Evolutionary conservation across 2,888 invertebrate species (phyloP).

Genomic region (Orthosia cruda): DNA sequence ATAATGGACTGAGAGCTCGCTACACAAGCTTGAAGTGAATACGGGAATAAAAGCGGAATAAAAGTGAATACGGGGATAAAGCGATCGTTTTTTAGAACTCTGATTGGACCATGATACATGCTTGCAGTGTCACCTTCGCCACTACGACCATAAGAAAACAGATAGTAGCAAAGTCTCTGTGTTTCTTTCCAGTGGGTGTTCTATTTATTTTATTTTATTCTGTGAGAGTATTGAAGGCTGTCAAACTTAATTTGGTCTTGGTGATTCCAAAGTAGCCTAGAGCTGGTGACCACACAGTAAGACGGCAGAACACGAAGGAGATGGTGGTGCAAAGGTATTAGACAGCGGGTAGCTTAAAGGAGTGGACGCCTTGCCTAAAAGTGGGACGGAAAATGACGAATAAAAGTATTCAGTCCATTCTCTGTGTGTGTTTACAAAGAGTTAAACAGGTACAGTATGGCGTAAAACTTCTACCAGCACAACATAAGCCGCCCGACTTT

Average conservation of each 20-base stretch:
- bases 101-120: background rate
- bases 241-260: background rate
- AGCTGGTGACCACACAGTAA: too few relatives aligned
- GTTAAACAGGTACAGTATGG: background rate
- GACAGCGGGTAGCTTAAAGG: background rate
- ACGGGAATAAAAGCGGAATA: background rate
- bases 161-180: too few relatives aligned
- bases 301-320: too few relatives aligned
- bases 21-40: background rate
- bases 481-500: slow-evolving; percentile 2
- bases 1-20: background rate
- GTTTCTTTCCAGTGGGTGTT: too few relatives aligned
- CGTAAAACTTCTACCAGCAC: background rate
- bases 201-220: too few relatives aligned
- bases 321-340: too few relatives aligned
- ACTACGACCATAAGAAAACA: too few relatives aligned
- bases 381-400: background rate
- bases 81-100: background rate
- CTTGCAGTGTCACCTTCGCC: background rate
- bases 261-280: too few relatives aligned
- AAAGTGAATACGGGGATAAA: background rate
- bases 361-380: background rate
- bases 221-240: background rate
- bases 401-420: background rate
- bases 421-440: background rate